A percentile compares a stretch with the other conserved stretches of the same genome.
phyloP scores from a whole-genome alignment of 2,113 vertebrate species.

The Sinocyclocheilus anshuiensis region DNA sequence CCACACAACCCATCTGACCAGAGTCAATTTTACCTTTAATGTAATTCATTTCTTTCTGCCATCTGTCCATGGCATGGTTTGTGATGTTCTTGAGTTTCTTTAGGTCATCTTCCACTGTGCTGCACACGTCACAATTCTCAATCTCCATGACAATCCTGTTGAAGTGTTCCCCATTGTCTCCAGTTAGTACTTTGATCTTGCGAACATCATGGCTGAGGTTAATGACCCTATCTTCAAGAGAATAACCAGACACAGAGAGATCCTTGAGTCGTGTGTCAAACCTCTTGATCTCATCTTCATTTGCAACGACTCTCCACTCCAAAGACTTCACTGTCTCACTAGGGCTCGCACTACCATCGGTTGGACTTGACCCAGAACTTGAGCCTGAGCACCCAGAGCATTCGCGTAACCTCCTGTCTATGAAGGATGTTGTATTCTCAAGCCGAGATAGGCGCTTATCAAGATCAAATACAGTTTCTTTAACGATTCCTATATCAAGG shows the following conservation, averaged over 20 bases:
- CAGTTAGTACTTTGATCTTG: conserved; percentile 73
- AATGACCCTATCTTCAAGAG: conserved; percentile 72
- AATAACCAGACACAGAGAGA: conserved; percentile 78
- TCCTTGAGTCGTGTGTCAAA: conserved; percentile 78
- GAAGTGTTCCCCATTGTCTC: conserved; percentile 72
- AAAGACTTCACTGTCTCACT: conserved; percentile 74
- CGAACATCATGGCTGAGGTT: conserved; percentile 73
- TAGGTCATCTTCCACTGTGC: conserved; percentile 72
- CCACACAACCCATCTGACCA: conserved; percentile 62
- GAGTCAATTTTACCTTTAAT: conserved; percentile 66
- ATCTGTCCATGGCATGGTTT: conserved; percentile 68
- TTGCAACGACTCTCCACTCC: conserved; percentile 79
- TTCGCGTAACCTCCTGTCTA: conserved; percentile 67
- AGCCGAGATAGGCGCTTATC: conserved; percentile 61
- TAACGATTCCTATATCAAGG: conserved; percentile 70
- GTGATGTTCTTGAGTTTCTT: conserved; percentile 77
- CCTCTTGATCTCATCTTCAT: conserved; percentile 77
- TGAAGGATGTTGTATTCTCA: conserved; percentile 64
- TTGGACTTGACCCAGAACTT: conserved; percentile 33
- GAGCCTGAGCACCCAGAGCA: conserved; percentile 56
- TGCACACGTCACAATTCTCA: conserved; percentile 70
- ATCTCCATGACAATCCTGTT: conserved; percentile 71
- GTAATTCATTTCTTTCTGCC: conserved; percentile 71
- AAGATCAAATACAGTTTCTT: conserved; percentile 63
- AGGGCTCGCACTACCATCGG: background rate